Evolutionary conservation across 2,113 vertebrate genomes (phyloP), one percentile per base, ranked within the genome.

Genomic region (Rhegmatorhina hoffmannsi): DNA sequence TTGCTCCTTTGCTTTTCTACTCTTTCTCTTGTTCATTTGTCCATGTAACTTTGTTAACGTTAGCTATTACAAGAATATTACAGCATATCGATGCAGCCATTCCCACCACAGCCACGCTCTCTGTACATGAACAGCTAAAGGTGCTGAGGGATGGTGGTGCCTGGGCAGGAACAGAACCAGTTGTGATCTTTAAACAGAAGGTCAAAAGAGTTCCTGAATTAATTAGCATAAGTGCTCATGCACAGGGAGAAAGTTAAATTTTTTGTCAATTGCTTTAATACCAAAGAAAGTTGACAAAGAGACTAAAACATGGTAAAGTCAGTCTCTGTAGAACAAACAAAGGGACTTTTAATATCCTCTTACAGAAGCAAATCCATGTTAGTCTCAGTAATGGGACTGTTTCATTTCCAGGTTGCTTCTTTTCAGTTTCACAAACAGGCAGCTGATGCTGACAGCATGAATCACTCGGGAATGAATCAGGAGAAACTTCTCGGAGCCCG

Each of bases 1-100:
- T 98, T 98, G 97, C 97, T 96, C 96, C 93, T 88, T 91, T 89
- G 94, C 94, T 82, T 93, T 95, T 95, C 96, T 94, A 79, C 78
- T 82, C 85, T 95, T 95, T 78, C 94, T 79, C 95, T 59, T 95
- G 94, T 70, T 96, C 94, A 94, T 96, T 96, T 97, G 97, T 87
- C 94, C 81, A 72, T 98, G 97, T 96, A 94, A 85, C 94, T 95
- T 77, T 46, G 96, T 94, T 96, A 96, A 95, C 69, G 97, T 97
- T 97, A 90, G 95, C 97, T 97, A 95, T 94, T 90, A 85, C 91
- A 89, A 60, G 96, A 95, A 96, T 72, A 89, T 92, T 97, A 93
- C 64, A 31, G 96, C 93, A 78, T 74, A 86, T 31, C 68, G 95
- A 94, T 82, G 84, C n/a, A 91, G 95, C 92, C 46, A 31, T 36